These are phyloP conservation scores for Cephus spinipes DNA, from an alignment of 2,888 invertebrate species.

Conservation along the genomic window DNA sequence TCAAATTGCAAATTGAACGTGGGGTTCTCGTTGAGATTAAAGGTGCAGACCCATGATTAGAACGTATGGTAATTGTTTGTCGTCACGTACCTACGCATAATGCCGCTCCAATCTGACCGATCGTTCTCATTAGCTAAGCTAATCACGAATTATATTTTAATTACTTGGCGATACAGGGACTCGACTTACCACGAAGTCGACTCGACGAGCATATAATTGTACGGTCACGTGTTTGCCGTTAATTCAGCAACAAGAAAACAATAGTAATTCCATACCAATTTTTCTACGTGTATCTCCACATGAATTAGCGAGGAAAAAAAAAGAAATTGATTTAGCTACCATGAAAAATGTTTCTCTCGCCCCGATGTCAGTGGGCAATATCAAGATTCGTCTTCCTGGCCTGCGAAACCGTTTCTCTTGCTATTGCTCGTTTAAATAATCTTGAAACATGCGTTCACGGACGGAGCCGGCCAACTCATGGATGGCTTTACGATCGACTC, in stretches of 20 bases:
- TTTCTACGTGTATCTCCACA: neutral
- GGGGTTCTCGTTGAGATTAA: constrained; percentile 11
- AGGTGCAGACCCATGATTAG: constrained; percentile 40
- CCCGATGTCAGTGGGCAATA: neutral
- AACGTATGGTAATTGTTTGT: constrained; percentile 43
- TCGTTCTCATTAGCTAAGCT: constrained; percentile 52
- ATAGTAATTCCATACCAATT: neutral
- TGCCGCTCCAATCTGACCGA: constrained; percentile 43
- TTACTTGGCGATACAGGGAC: constrained; percentile 45
- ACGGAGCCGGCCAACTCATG: constrained; percentile 52
- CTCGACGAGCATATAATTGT: constrained; percentile 47
- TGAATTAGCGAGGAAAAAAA: neutral
- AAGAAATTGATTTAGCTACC: neutral
- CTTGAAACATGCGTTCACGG: constrained; percentile 61
- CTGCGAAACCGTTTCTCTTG: constrained; percentile 26
- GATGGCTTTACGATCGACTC: constrained; percentile 64
- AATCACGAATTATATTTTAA: constrained; percentile 59
- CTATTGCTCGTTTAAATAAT: constrained; percentile 62
- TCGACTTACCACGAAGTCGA: constrained; percentile 31
- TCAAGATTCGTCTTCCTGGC: neutral
- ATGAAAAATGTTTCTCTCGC: neutral
- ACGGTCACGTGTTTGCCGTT: constrained; percentile 33
- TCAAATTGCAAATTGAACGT: neutral
- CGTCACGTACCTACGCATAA: constrained; percentile 43
- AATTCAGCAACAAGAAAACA: neutral